Base-by-base conservation (phyloP, 2,113 vertebrate species). In the Solenodon paradoxus region DNA sequence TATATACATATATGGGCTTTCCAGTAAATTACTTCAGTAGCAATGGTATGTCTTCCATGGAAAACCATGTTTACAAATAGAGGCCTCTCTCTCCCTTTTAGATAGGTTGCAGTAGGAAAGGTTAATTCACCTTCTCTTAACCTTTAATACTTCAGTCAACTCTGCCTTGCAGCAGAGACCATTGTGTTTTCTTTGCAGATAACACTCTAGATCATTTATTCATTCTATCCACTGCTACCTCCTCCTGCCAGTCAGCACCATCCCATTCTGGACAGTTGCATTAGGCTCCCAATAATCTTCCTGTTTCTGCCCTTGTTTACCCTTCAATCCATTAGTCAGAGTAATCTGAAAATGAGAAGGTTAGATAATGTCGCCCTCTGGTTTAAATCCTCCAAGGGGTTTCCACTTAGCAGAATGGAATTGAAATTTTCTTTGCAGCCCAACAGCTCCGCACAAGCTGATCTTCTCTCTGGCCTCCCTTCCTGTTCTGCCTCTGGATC, bases 361-460 rank as follows among this genome's bases (percentile, higher is more conserved):
- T 85, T 68, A 88, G 71, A 75, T 78, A 86, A 61, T 2, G 19
- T 80, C 26, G 28, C 19, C 47, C 38, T 26, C 64, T 79, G 26
- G 9, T 80, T 91, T 91, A 30, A 87, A 64, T 86, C 45, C 38
- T 82, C 79, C 55, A 78, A 1, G 85, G 78, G 45, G 72, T 92
- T 95, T 85, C 74, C 66, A 16, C 35, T 89, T 82, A 86, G n/a
- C 10, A 20, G 72, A 88, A 82, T 35, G 66, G 90, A 71, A 90
- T 66, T n/a, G 42, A 71, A 92, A 68, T 35, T 89, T 84, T 22
- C n/a, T 71, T 17, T 22, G 22, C 16, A 77, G 59, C 24, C 49
- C n/a, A 57, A 51, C 53, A 64, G 24, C 61, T 12, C 55, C 16
- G 24, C 2, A 19, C 11, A 40, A 13, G 24, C 13, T 20, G 26